Percentiles rank a stretch among this genome's conserved stretches.
phyloP scores from a whole-genome alignment of 2,888 invertebrate species.

The Stenoptilia bipunctidactyla region DNA sequence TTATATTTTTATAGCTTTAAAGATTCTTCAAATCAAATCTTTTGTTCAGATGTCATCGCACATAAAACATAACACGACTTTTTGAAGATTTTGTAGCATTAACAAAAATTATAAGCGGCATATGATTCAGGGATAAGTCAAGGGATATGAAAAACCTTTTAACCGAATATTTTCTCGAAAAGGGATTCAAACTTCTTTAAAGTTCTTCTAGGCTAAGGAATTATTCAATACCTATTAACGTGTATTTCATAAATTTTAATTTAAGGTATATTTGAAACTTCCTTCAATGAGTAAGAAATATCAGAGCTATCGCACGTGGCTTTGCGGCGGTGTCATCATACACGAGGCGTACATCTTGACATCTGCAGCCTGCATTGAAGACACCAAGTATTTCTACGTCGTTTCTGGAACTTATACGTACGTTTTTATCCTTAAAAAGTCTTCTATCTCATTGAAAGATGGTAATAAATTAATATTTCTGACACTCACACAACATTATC shows the following conservation, averaged over 20 bases:
- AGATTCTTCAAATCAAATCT: background rate
- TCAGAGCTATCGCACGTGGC: constrained; percentile 33
- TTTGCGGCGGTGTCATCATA: constrained; percentile 39
- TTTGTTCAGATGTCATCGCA: no score
- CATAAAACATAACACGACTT: no score
- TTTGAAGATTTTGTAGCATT: no score
- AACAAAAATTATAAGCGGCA: no score
- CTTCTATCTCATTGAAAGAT: no score
- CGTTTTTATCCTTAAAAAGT: no score
- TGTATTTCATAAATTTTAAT: background rate
- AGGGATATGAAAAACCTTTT: no score
- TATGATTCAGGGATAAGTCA: no score
- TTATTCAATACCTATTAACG: background rate
- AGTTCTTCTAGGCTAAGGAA: background rate
- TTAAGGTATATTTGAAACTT: constrained; percentile 40
- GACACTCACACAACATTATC: no score
- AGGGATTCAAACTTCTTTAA: background rate
- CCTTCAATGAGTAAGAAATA: constrained; percentile 34
- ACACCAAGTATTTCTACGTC: constrained; percentile 33
- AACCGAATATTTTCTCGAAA: background rate
- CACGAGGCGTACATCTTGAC: constrained; percentile 40
- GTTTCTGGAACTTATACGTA: constrained; percentile 37
- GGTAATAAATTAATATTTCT: no score
- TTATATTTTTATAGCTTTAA: background rate
- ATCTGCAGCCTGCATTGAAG: constrained; percentile 41